Conservation (phyloP, 2,888 invertebrate species). For the Apotomis betuletana region DNA sequence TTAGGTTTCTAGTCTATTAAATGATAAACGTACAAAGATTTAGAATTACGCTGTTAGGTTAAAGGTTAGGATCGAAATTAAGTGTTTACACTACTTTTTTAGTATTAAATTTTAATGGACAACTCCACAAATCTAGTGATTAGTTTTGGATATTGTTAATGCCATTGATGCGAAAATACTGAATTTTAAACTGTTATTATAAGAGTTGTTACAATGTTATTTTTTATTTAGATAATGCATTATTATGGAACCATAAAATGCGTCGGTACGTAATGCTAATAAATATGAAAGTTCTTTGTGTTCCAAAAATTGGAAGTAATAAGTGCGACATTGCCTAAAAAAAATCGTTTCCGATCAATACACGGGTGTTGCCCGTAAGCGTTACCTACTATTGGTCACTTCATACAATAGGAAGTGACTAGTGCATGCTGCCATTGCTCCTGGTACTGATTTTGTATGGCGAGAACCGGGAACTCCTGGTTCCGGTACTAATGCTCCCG, state of each 20-base stretch:
- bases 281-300: no score
- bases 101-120: constrained; percentile 6
- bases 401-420: no score
- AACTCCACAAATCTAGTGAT: neutral
- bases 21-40: constrained; percentile 34
- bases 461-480: no score
- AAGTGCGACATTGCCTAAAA: no score
- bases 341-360: no score
- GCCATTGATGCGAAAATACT: constrained; percentile 8
- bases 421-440: no score
- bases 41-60: constrained; percentile 6
- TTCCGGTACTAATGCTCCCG: no score
- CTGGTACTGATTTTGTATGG: no score
- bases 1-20: constrained; percentile 28
- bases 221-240: constrained; percentile 8
- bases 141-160: constrained; percentile 18
- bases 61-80: constrained; percentile 22
- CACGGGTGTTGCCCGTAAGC: no score
- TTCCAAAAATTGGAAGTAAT: no score
- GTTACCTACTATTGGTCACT: no score
- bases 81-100: constrained; percentile 13
- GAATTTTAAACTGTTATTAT: neutral
- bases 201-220: neutral
- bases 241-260: neutral
- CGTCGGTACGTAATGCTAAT: no score